Base-by-base conservation (phyloP, 23 tunicate species). In the Pegea sp. region DNA sequence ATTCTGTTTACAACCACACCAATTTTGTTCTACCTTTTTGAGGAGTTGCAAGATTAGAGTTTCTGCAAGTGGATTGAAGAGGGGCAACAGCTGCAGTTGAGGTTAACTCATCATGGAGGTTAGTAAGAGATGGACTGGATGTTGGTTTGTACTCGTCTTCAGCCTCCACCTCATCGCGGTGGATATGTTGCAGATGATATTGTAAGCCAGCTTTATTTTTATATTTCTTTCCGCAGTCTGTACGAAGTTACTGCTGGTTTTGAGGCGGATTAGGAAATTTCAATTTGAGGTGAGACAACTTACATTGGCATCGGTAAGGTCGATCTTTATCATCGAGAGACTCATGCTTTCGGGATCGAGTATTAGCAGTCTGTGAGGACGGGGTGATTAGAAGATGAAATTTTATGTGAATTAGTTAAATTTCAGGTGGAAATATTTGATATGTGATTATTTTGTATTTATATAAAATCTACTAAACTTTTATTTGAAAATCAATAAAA, bases 141-240 rank as follows among this genome's bases (percentile, higher is more conserved):
- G 54, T 28, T 31, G 93, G 93, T 21, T 65, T 71, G 33, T 80
- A 80, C 23, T 80, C 93, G 29, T 80, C 93, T 62, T 80, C 93
- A 18, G 71, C 84, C 63, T 84, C 95, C 26, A 67, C 18, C 46
- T 73, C 84, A 61, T 84, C 95, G 30, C 68, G 95, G 62, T 84
- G 95, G 31, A 60, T 66, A 51, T 71, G 84, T 57, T 73, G 84
- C 16, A 84, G 49, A 33, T 84, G 95, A 52, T 84, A 67, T 33
- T 84, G 73, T 2, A 84, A 48, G 1, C 95, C 75, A 2, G 76
- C 75, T 49, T 68, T 73, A 64, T 84, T 73, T 46, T 84, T 84
- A 76, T 84, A 84, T 30, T 64, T 74, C 46, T 84, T 84, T 13
- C 76, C 76, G 42, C 95, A 84, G 52, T 72, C 71, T 66, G n/a